These are phyloP conservation scores for Zootermopsis nevadensis DNA, from an alignment of 2,888 invertebrate genomes.

Conservation along the genomic window DNA sequence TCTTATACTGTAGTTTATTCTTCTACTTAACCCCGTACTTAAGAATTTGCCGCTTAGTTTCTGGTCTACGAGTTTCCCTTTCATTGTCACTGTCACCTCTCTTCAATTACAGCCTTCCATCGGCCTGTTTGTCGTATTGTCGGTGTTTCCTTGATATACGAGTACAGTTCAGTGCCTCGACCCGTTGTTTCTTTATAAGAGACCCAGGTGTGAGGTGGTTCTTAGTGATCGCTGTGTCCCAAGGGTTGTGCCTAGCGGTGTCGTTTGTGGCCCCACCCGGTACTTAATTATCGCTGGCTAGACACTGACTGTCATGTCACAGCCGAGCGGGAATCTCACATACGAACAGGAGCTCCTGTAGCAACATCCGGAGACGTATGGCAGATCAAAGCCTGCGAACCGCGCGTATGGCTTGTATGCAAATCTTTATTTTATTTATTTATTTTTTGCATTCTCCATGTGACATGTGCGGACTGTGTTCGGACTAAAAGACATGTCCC, in stretches of 20 bases:
- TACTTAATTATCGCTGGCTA: constrained; percentile 32
- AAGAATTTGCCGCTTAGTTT: constrained; percentile 2
- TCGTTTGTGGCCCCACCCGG: constrained; percentile 32
- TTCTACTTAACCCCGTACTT: neutral
- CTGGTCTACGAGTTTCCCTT: neutral
- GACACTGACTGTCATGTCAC: constrained; percentile 28
- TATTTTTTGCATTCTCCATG: too few species aligned
- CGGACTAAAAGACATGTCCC: neutral
- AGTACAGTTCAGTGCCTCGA: constrained; percentile 7
- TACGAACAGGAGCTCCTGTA: constrained; percentile 11
- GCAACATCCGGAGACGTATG: constrained; percentile 12
- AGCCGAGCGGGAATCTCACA: constrained; percentile 8
- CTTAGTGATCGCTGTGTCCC: neutral
- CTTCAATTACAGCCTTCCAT: constrained; percentile 2
- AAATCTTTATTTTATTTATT: constrained; percentile 24
- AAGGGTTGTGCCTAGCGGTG: constrained; percentile 21
- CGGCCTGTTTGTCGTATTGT: constrained; percentile 15
- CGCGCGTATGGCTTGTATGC: constrained; percentile 25
- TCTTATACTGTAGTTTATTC: constrained; percentile 5
- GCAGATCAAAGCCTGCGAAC: constrained; percentile 24
- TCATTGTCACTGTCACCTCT: constrained; percentile 29
- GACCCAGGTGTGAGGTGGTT: constrained; percentile 15
- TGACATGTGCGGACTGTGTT: neutral
- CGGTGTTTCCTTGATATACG: constrained; percentile 35
- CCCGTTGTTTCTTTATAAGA: neutral